phyloP scores from a whole-genome alignment of 2,797 vertebrate genomes.

The Pseudochirops cupreus region DNA sequence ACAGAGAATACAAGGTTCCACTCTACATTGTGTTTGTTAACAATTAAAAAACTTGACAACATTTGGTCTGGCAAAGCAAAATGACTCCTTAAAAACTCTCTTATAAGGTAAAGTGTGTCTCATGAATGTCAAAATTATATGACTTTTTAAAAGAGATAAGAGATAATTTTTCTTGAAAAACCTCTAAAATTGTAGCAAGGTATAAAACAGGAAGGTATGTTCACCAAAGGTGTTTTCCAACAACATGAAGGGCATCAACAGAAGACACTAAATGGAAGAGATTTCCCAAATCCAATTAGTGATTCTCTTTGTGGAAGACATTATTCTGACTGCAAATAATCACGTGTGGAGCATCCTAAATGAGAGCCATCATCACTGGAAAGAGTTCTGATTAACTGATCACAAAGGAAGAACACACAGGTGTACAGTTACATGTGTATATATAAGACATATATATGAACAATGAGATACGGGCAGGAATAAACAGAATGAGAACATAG shows the following conservation, averaged over 20 bases:
- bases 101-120: too few relatives aligned
- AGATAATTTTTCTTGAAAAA: not conserved
- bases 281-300: not conserved
- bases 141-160: too few relatives aligned
- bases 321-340: not conserved
- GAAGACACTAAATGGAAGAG: not conserved
- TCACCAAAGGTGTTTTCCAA: not conserved
- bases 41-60: too few relatives aligned
- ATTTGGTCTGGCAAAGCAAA: too few relatives aligned
- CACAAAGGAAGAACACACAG: not conserved
- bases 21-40: too few relatives aligned
- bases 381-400: not conserved
- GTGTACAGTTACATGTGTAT: not conserved
- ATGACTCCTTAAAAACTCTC: too few relatives aligned
- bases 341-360: not conserved
- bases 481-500: not conserved
- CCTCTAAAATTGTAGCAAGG: not conserved
- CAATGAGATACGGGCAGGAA: not conserved
- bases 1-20: too few relatives aligned
- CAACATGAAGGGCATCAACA: not conserved
- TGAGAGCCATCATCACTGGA: not conserved
- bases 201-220: not conserved
- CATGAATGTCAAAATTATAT: not conserved
- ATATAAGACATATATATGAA: not conserved
- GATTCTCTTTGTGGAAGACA: not conserved